These are phyloP conservation scores for Saccostrea glomerata DNA, from an alignment of 1,140 invertebrate genomes.

Conservation along the genomic window DNA sequence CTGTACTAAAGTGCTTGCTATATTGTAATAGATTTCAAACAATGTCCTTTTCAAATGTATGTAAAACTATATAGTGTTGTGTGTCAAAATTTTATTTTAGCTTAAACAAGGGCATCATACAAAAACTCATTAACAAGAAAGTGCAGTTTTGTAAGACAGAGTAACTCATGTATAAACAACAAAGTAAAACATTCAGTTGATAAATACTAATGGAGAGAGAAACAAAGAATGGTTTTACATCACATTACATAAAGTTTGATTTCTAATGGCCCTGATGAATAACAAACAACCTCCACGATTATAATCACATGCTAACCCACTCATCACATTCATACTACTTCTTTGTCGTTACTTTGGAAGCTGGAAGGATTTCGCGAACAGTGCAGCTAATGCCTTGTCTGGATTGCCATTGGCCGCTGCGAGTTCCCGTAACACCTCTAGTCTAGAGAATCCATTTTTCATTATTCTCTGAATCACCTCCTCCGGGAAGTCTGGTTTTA, in stretches of 20 bases:
- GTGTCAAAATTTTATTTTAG: not conserved
- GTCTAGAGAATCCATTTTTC: conserved; percentile 70
- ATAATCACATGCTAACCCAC: not conserved
- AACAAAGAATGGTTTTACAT: not conserved
- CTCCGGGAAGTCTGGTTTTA: conserved; percentile 68
- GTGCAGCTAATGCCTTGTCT: conserved; percentile 71
- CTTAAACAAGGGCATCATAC: not conserved
- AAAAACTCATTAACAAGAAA: not conserved
- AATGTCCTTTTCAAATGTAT: not conserved
- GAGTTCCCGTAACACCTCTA: conserved; percentile 74
- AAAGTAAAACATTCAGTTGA: not conserved
- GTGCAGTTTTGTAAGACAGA: not conserved
- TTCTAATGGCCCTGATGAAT: not conserved
- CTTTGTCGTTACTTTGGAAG: conserved; percentile 35
- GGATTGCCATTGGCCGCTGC: conserved; percentile 69
- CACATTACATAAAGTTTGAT: not conserved
- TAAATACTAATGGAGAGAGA: not conserved
- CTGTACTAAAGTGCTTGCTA: too few relatives aligned
- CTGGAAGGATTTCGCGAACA: conserved; percentile 74
- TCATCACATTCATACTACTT: conserved; percentile 5
- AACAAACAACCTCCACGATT: conserved; percentile 9
- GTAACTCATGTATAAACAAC: not conserved
- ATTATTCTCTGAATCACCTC: conserved; percentile 66
- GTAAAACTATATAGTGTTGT: not conserved
- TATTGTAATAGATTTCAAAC: too few relatives aligned